These are phyloP conservation scores for Coecobrya sp. DNA, from an alignment of 2,888 invertebrate genomes.

Conservation along the genomic window DNA sequence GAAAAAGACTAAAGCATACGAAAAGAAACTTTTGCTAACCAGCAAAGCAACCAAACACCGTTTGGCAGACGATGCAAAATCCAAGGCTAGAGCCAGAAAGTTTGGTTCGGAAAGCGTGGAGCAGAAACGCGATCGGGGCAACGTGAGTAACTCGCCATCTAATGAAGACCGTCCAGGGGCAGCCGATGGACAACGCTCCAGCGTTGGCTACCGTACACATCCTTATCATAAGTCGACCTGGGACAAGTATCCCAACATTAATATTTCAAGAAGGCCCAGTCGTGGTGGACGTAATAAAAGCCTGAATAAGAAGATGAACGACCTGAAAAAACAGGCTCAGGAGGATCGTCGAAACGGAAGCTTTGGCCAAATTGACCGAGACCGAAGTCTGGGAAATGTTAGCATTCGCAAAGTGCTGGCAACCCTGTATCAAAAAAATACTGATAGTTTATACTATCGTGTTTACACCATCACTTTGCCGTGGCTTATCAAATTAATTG, in stretches of 20 bases:
- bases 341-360: neutral
- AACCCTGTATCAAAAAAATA: neutral
- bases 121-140: neutral
- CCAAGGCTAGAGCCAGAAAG: neutral
- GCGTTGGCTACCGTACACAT: constrained; percentile 41
- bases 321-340: neutral
- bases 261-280: neutral
- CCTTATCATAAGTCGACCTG: constrained; percentile 59
- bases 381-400: constrained; percentile 33
- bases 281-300: neutral
- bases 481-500: constrained; percentile 52
- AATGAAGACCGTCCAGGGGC: too few relatives aligned
- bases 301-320: neutral
- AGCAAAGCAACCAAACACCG: neutral
- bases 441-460: constrained; percentile 37
- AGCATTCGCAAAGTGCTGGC: constrained; percentile 49
- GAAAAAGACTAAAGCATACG: neutral
- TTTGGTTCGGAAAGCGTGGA: neutral
- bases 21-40: neutral
- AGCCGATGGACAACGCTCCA: neutral
- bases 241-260: constrained; percentile 61
- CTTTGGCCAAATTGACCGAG: too few relatives aligned
- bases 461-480: constrained; percentile 46
- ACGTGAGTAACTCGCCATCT: neutral
- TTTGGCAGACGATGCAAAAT: neutral